Percentiles rank a stretch among this genome's conserved stretches.
phyloP scores from a whole-genome alignment of 2,888 invertebrate genomes.

The Drosophila sordidapex region DNA sequence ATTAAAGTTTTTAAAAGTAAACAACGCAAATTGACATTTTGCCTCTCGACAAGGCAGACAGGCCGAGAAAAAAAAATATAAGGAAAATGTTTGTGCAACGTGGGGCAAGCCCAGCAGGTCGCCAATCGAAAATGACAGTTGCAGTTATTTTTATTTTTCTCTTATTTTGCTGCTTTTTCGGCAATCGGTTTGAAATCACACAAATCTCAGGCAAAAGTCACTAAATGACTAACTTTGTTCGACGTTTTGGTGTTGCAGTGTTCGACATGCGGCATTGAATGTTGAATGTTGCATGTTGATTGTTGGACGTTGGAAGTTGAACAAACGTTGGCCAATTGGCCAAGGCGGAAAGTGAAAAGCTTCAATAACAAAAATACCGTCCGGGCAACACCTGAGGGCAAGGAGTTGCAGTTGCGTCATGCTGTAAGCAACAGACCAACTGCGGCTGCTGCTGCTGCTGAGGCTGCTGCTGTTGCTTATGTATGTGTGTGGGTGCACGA shows the following conservation, averaged over 20 bases:
- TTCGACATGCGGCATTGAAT: conserved; percentile 63
- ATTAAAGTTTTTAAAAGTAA: conserved; percentile 76
- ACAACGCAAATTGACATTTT: conserved; percentile 79
- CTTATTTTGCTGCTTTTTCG: conserved; percentile 32
- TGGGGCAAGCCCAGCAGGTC: conserved; percentile 79
- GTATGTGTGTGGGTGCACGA: conserved; percentile 69
- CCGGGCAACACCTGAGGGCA: conserved; percentile 80
- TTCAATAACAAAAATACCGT: conserved; percentile 38
- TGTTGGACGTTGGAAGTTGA: conserved; percentile 36
- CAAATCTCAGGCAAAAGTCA: conserved; percentile 57
- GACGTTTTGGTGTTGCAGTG: conserved; percentile 50
- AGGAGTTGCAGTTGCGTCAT: conserved; percentile 72
- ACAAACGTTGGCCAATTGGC: conserved; percentile 56
- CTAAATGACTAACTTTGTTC: conserved; percentile 72
- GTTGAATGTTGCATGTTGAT: conserved; percentile 48
- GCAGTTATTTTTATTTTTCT: conserved; percentile 67
- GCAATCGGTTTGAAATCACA: conserved; percentile 50
- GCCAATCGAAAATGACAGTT: conserved; percentile 81
- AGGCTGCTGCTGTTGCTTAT: conserved; percentile 10
- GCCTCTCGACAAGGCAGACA: conserved; percentile 66
- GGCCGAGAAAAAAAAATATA: conserved; percentile 22
- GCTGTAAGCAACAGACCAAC: conserved; percentile 28
- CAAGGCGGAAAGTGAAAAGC: conserved; percentile 75
- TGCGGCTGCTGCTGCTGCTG: conserved; percentile 14
- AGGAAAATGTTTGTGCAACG: conserved; percentile 55